Percentiles rank a stretch among this genome's conserved stretches.
These are phyloP conservation scores for Anas capensis DNA, from an alignment of 2,797 vertebrate genomes.

Conservation along the genomic window DNA sequence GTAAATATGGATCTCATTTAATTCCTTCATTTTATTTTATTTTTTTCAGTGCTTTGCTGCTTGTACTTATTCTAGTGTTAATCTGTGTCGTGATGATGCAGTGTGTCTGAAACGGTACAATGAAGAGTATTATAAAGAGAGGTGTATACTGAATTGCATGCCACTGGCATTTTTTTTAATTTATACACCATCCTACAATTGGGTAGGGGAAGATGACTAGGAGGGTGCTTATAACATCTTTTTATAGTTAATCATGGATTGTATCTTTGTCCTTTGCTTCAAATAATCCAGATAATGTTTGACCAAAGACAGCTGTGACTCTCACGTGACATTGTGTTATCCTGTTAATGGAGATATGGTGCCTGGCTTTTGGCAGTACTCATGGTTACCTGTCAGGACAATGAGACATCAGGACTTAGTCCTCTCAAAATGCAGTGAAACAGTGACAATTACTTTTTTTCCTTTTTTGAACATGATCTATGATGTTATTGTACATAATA, in stretches of 20 bases:
- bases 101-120: background rate
- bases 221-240: background rate
- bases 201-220: background rate
- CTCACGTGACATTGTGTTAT: background rate
- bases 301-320: background rate
- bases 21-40: background rate
- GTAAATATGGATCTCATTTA: background rate
- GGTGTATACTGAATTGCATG: background rate
- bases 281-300: background rate
- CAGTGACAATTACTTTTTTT: background rate
- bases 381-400: background rate
- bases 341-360: background rate
- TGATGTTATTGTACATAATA: background rate
- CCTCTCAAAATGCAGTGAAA: background rate
- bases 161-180: background rate
- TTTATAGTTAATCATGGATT: background rate
- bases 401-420: background rate
- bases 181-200: rapidly evolving
- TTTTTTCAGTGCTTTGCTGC: background rate
- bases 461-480: rapidly evolving
- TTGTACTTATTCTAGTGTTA: background rate
- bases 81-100: background rate
- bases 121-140: background rate
- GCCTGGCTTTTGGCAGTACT: background rate
- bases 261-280: background rate